Base-by-base conservation (phyloP, 2,113 vertebrate species). In the Nematolebias whitei region DNA sequence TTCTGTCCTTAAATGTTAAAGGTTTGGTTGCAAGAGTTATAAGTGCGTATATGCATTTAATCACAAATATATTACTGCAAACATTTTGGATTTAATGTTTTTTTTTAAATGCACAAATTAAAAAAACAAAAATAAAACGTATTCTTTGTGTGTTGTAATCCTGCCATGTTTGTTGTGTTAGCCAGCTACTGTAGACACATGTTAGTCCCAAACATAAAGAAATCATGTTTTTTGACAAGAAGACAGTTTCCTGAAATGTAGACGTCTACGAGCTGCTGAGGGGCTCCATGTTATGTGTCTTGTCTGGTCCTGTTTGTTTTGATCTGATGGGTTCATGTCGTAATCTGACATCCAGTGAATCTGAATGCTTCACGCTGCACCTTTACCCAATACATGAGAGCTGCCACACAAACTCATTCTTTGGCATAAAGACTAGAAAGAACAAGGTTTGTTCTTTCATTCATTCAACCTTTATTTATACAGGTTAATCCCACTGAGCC, bases 1-100 rank as follows among this genome's bases (percentile, higher is more conserved):
- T 52, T 50, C 60, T 54, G 60, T 76, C 71, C 49, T 40, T 67
- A 49, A 68, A 84, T n/a, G 73, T 78, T 32, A 68, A 57, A 65
- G 75, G 61, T 75, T n/a, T n/a, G n/a, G n/a, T n/a, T n/a, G n/a
- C n/a, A n/a, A n/a, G n/a, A n/a, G n/a, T 74, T 53, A 54, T 32
- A 54, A 62, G 5, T 63, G 29, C 35, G 54, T 2, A 29, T 19
- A 49, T n/a, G 20, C 14, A 41, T 41, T 44, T 15, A 16, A 44
- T 18, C 4, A 44, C 1, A 44, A 44, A 44, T 41, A 15, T 15
- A 14, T 41, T 15, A 6, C 40, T 15, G 2, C 13, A 41, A 15
- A 41, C 40, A 14, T 15, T 14, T 19, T 45, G 43, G 43, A 19
- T 45, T n/a, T n/a, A n/a, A n/a, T n/a, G n/a, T n/a, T 19, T 19